Evolutionary conservation across 2,113 vertebrate species (phyloP), one percentile per base, ranked within the genome.

Genomic region (Nematolebias whitei): DNA sequence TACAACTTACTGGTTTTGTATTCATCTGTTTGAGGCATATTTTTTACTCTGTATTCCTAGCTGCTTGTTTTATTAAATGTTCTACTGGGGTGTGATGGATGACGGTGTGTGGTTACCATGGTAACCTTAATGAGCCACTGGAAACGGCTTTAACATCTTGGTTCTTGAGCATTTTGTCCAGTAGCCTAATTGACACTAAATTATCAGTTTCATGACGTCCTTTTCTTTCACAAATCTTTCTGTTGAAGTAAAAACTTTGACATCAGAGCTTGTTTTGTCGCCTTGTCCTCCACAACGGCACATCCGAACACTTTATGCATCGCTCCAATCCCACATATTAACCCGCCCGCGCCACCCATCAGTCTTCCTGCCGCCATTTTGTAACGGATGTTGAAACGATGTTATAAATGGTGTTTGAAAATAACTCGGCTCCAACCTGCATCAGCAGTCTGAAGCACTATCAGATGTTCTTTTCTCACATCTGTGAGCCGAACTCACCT

Each of bases 271-370:
- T 35, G 62, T 68, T 62, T 71, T 60, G 63, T 19, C 58, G 61
- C 45, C 44, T 67, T 80, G 43, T 76, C 63, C 63, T 50, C 52
- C 0, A 63, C 44, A 43, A 68, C 79, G 74, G 65, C 78, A 76
- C 78, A 63, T 8, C 64, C 20, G 23, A 60, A 2, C 20, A 11
- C 15, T 57, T 43, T 66, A 52, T 57, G 58, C 45, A 70, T 82
- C 84, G 71, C 80, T 85, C 87, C 79, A 63, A 87, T 86, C 87
- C 83, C 76, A 73, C 87, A 77, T 85, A 77, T 85, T 85, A 88
- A 80, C 78, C 84, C 76, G 66, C 76, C 65, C 47, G 26, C 67
- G 44, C 75, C 68, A n/a, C 74, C 76, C 87, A 85, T 90, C 87
- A 88, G 86, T 88, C 88, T 84, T 74, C 66, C 76, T 15, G n/a